Percentiles rank a stretch among this genome's conserved stretches.
phyloP scores from a whole-genome alignment of 2,888 invertebrate genomes.

The Malacosoma neustria region DNA sequence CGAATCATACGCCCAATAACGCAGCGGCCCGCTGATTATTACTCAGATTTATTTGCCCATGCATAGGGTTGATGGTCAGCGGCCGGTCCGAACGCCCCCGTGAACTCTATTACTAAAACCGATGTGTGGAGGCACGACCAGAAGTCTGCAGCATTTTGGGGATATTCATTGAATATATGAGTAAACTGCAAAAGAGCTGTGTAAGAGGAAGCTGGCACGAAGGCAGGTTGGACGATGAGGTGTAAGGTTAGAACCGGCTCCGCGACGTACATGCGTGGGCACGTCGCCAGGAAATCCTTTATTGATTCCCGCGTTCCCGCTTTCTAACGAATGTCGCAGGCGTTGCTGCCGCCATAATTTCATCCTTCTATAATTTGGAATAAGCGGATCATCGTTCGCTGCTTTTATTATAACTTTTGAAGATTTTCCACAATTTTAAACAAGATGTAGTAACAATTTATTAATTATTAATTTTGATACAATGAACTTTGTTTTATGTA shows the following conservation, averaged over 20 bases:
- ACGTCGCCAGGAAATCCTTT: constrained; percentile 73
- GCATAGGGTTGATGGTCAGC: constrained; percentile 50
- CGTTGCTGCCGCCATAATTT: constrained; percentile 62
- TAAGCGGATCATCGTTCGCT: constrained; percentile 50
- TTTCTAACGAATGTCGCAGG: constrained; percentile 69
- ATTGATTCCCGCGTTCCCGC: constrained; percentile 72
- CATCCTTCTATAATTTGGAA: constrained; percentile 44
- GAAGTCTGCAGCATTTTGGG: not conserved
- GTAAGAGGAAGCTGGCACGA: not conserved
- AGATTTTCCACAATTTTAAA: constrained; percentile 19
- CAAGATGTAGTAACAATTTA: constrained; percentile 11
- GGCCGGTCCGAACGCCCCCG: constrained; percentile 26
- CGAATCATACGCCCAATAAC: constrained; percentile 72
- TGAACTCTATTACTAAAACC: constrained; percentile 15
- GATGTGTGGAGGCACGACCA: constrained; percentile 5
- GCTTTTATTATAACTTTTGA: constrained; percentile 32
- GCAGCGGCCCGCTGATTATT: constrained; percentile 59
- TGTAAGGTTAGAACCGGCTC: constrained; percentile 21
- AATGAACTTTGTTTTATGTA: constrained; percentile 8
- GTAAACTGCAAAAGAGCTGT: constrained; percentile 1
- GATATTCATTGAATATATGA: not conserved
- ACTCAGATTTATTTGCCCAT: constrained; percentile 65
- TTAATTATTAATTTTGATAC: constrained; percentile 12
- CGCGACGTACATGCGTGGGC: constrained; percentile 73
- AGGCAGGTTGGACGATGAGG: constrained; percentile 11